phyloP scores from a whole-genome alignment of 2,888 invertebrate genomes.

The Criorhina ranunculi region DNA sequence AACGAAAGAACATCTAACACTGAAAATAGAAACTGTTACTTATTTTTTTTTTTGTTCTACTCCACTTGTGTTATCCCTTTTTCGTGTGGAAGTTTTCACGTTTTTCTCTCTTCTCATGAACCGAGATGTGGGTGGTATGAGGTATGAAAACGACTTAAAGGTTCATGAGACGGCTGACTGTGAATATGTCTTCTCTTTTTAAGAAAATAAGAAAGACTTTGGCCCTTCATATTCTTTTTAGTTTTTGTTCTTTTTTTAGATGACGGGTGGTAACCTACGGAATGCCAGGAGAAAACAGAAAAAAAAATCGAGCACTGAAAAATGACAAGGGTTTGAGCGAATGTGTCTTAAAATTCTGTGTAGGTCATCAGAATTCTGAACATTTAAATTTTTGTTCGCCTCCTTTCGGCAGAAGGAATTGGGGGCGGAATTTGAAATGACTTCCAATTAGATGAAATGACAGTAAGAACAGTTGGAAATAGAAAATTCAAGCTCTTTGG shows the following conservation, averaged over 20 bases:
- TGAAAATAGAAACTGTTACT: slow-evolving; percentile 60
- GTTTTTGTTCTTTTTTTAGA: slow-evolving; percentile 30
- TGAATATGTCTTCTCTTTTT: slow-evolving; percentile 33
- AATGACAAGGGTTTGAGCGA: slow-evolving; percentile 60
- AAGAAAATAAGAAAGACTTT: slow-evolving; percentile 34
- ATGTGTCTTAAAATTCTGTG: slow-evolving; percentile 47
- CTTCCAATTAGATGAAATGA: slow-evolving; percentile 56
- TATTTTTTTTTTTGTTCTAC: slow-evolving; percentile 18
- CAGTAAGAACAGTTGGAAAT: slow-evolving; percentile 45
- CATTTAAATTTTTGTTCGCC: slow-evolving; percentile 30
- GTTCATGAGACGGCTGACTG: slow-evolving; percentile 32
- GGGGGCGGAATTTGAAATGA: slow-evolving; percentile 46
- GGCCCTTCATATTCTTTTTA: slow-evolving; percentile 16
- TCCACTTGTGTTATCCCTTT: slow-evolving; percentile 32
- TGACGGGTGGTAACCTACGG: slow-evolving; percentile 27
- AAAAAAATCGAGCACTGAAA: slow-evolving; percentile 3
- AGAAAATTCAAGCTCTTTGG: slow-evolving; percentile 40
- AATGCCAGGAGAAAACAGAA: background rate
- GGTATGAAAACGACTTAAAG: slow-evolving; percentile 46
- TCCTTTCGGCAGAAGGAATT: background rate
- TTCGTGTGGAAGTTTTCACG: slow-evolving; percentile 39
- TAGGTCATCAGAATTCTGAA: slow-evolving; percentile 48
- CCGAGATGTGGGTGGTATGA: background rate
- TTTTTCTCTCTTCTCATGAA: slow-evolving; percentile 3
- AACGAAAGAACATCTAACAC: slow-evolving; percentile 43